phyloP scores from a whole-genome alignment of 1,140 invertebrate genomes.

The Lerema accius region DNA sequence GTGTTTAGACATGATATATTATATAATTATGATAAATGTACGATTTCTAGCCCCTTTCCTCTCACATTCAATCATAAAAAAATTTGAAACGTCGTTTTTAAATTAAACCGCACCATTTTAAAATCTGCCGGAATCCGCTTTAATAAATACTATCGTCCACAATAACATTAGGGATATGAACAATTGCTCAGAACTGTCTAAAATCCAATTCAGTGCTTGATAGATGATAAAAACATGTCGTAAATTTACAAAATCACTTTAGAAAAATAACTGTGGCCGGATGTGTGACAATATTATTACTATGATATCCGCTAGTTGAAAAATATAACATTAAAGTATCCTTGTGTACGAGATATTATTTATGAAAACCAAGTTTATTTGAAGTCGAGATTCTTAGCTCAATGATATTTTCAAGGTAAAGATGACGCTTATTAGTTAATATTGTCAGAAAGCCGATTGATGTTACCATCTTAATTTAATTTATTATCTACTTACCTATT shows the following conservation, averaged over 20 bases:
- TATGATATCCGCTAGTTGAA: background rate
- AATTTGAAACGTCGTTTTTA: background rate
- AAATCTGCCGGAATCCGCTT: background rate
- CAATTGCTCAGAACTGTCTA: background rate
- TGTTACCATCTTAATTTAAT: no score
- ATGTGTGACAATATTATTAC: constrained; percentile 4
- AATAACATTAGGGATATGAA: background rate
- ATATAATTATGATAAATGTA: no score
- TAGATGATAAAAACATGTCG: background rate
- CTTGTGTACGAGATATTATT: background rate
- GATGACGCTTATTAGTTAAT: no score
- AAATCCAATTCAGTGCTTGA: background rate
- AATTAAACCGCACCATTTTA: background rate
- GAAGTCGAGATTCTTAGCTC: no score
- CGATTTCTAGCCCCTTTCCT: no score
- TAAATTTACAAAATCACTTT: background rate
- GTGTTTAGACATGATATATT: no score
- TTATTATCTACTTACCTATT: no score
- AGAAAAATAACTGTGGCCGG: background rate
- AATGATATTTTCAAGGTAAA: no score
- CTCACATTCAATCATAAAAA: no score
- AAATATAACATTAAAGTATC: background rate
- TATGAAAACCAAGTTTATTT: background rate
- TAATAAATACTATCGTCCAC: background rate
- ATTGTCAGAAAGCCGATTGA: no score